Evolutionary conservation across 1,140 invertebrate species (phyloP), one percentile per base, ranked within the genome.

Genomic region (Drosophila kurseongensis): DNA sequence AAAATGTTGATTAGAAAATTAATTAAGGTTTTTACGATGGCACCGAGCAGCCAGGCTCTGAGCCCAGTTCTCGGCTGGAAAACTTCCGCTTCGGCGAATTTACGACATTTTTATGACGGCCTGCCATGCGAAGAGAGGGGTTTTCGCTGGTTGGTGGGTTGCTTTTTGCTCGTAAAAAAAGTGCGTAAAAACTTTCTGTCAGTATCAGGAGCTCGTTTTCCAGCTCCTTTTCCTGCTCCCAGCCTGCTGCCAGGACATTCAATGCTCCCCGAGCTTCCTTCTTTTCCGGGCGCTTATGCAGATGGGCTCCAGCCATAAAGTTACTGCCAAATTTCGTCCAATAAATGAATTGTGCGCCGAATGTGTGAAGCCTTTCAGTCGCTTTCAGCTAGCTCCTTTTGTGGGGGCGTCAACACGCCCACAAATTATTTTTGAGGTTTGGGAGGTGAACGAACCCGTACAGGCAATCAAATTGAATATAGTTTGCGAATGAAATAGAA

Each of bases 1-100:
- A 89, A 89, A 89, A 89, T 89, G 84, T 89, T 89, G 84, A 89
- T 89, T 89, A 89, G 84, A 89, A 89, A 89, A 89, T 89, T 89
- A 89, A 89, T 89, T 89, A 89, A 89, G 84, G 84, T 83, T 89
- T 89, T 89, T 89, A 89, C 85, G 83, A 84, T 84, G 83, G 78
- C 81, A 75, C 40, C 63, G 54, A 58, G 44, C 52, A 44, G 23
- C 18, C 44, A 12, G 44, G 50, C 55, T 68, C 38, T 42, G 45
- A 40, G 55, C 56, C 51, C 45, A 40, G 54, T 58, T 56, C 38
- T 52, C 47, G 55, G 75, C 66, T 74, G 58, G 48, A 57, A 77
- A 88, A 89, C 80, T 89, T 89, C 89, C 77, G 84, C 73, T 84
- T 54, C 73, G 42, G 72, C 80, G 84, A 89, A 89, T 89, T 89